Evolutionary conservation across 2,888 invertebrate species (phyloP).

Genomic region (Sussaba pulchella): DNA sequence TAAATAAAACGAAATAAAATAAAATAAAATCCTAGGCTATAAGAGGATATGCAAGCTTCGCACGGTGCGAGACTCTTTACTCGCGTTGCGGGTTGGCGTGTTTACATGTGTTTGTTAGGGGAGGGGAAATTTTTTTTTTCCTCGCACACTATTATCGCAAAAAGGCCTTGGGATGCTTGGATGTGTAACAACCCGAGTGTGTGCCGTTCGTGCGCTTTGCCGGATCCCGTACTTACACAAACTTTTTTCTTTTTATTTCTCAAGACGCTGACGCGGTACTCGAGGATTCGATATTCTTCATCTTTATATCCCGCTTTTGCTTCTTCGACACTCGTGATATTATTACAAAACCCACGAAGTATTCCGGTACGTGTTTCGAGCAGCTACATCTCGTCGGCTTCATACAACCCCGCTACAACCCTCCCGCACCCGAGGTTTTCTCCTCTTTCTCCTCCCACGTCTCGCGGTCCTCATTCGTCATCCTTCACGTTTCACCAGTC

Average conservation of each 20-base stretch:
- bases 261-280: constrained; percentile 1
- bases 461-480: constrained; percentile 35
- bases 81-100: not conserved
- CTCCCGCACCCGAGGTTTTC: too few species aligned
- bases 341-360: constrained; percentile 7
- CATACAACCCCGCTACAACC: not conserved
- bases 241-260: too few species aligned
- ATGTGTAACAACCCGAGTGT: not conserved
- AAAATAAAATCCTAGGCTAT: constrained; percentile 6
- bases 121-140: not conserved
- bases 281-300: not conserved
- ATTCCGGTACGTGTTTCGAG: constrained; percentile 1
- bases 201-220: not conserved
- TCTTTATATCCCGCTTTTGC: constrained; percentile 6
- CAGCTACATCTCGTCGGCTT: not conserved
- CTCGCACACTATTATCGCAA: constrained; percentile 14
- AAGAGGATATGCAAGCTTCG: constrained; percentile 22
- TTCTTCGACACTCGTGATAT: constrained; percentile 11
- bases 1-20: too few species aligned
- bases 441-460: not conserved
- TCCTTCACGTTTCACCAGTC: constrained; percentile 47
- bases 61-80: not conserved
- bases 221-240: not conserved
- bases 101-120: not conserved
- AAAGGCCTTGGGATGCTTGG: not conserved